These are phyloP conservation scores for Eristalis arbustorum DNA, from an alignment of 2,888 invertebrate genomes.

Conservation along the genomic window DNA sequence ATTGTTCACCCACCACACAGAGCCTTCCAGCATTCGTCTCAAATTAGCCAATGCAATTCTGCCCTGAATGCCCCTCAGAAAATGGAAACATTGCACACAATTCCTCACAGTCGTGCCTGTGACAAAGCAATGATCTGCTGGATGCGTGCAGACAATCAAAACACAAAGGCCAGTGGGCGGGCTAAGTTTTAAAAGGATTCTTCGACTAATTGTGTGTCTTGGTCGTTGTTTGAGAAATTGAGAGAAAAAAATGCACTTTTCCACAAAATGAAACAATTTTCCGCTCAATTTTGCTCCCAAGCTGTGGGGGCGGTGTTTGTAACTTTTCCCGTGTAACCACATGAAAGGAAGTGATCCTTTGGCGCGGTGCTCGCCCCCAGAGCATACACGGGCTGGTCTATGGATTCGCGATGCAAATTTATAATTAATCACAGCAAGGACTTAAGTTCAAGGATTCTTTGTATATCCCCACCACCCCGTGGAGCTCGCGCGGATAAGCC, in stretches of 20 bases:
- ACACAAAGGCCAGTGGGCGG: conserved; percentile 7
- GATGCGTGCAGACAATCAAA: background rate
- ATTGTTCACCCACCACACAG: background rate
- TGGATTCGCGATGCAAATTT: conserved; percentile 49
- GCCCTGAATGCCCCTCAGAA: background rate
- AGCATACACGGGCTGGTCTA: background rate
- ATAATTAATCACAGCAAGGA: conserved; percentile 67
- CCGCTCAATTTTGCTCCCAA: conserved; percentile 51
- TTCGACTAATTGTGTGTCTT: background rate
- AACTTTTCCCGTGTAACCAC: conserved; percentile 41
- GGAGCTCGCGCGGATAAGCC: conserved; percentile 47
- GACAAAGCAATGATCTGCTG: background rate
- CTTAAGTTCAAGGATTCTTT: conserved; percentile 56
- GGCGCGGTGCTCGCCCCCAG: too few species aligned
- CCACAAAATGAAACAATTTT: conserved; percentile 49
- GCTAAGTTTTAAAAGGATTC: conserved; percentile 23
- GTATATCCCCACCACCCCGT: background rate
- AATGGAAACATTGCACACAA: conserved; percentile 1
- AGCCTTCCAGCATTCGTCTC: background rate
- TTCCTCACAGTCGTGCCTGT: background rate
- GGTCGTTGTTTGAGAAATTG: background rate
- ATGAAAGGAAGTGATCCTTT: conserved; percentile 50
- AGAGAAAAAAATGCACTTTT: background rate
- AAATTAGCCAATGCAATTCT: background rate
- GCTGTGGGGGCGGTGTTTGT: background rate